phyloP scores from a whole-genome alignment of 2,888 invertebrate genomes.

The Spilarctia lutea region DNA sequence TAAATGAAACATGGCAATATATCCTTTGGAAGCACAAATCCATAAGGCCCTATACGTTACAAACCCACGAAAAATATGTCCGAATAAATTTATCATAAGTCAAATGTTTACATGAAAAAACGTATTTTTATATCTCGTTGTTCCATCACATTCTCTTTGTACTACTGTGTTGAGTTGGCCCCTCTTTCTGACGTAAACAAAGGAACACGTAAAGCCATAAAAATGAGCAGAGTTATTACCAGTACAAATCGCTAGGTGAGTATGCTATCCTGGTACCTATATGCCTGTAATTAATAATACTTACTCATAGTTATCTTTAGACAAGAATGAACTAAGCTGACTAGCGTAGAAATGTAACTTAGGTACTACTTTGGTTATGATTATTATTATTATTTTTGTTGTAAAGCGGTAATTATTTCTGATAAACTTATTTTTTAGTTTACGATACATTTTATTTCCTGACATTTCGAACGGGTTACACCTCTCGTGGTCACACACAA shows the following conservation, averaged over 20 bases:
- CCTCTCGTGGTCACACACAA: too few relatives aligned
- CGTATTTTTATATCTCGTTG: constrained; percentile 15
- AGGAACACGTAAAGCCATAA: constrained; percentile 15
- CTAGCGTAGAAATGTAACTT: neutral
- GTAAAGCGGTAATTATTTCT: too few relatives aligned
- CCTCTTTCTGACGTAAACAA: constrained; percentile 33
- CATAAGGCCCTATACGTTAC: constrained; percentile 1
- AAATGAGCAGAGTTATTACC: constrained; percentile 13
- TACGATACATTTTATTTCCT: too few relatives aligned
- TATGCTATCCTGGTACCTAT: constrained; percentile 1
- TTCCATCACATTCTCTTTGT: constrained; percentile 19
- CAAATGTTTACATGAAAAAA: constrained; percentile 21
- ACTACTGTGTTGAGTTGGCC: constrained; percentile 16
- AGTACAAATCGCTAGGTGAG: constrained; percentile 12
- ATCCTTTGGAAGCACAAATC: neutral
- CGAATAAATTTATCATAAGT: constrained; percentile 25
- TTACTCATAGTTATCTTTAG: constrained; percentile 8
- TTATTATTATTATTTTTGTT: neutral
- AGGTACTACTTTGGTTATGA: neutral
- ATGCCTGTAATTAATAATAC: constrained; percentile 15
- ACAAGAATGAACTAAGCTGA: neutral
- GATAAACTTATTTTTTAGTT: too few relatives aligned
- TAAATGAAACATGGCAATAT: neutral
- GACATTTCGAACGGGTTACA: too few relatives aligned
- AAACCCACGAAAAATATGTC: constrained; percentile 11